Evolutionary conservation across 1,140 invertebrate genomes (phyloP), one percentile per base, ranked within the genome.

Genomic region (Antheraea mylitta): DNA sequence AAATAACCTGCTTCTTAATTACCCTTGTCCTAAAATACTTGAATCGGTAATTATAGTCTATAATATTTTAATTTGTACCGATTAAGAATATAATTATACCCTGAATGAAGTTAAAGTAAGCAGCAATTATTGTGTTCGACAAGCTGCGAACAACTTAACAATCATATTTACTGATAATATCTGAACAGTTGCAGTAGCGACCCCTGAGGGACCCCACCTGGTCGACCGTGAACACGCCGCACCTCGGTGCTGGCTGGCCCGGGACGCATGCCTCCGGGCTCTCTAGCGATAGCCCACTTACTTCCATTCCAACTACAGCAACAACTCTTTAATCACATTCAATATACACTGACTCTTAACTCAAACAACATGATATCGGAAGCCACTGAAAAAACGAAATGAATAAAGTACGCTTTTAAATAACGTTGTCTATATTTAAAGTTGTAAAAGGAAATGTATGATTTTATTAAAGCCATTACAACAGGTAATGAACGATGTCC

Each of bases 391-490:
- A 18, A 19, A 13, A 19, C 16, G 45, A n/a, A 71, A 64, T 71
- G 69, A 18, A 71, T 1, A 67, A 11, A 9, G 18, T n/a, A 6
- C 36, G 11, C 7, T 18, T 18, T 3, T 19, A 37, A 30, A 13
- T 30, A 53, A 36, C 16, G 1, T 62, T 37, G 0, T 59, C 5
- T 18, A 19, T 16, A n/a, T 16, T 53, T 53, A 16, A 0, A 45
- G 58, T 69, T 64, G 70, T 74, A 63, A 60, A 36, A 60, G 70
- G 68, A 68, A 77, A 77, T 80, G 69, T 80, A 87, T 77, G 80
- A 78, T 85, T 89, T 83, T 87, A 87, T 89, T 82, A 83, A 84
- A 83, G 81, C 79, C 80, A 89, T 90, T 89, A 86, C 74, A 69
- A 74, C 74, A 76, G 69, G 81, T 86, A 89, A 90, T 90, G 84